These are phyloP conservation scores for Monopis laevigella DNA, from an alignment of 2,888 invertebrate genomes.

Conservation along the genomic window DNA sequence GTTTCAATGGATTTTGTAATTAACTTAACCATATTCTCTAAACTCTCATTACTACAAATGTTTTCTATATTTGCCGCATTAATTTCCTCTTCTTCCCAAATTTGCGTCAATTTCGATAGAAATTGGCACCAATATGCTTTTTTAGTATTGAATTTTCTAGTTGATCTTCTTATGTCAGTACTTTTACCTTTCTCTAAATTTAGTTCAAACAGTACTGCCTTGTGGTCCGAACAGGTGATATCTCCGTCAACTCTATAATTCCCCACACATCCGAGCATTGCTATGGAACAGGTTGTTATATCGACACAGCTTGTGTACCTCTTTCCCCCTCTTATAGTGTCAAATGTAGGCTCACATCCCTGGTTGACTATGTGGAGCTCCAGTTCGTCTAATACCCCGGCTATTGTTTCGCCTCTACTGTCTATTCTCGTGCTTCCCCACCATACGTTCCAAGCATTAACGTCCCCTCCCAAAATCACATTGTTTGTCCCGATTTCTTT, in stretches of 20 bases:
- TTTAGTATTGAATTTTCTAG: not conserved
- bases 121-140: not conserved
- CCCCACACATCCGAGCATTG: slow-evolving; percentile 5
- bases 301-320: slow-evolving; percentile 12
- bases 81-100: too few species aligned
- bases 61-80: not conserved
- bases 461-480: slow-evolving; percentile 2
- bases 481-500: not conserved
- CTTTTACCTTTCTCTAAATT: not conserved
- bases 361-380: not conserved
- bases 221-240: slow-evolving; percentile 14
- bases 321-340: not conserved
- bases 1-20: slow-evolving; percentile 5
- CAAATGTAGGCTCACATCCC: not conserved
- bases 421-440: not conserved
- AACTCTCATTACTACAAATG: not conserved
- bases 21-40: not conserved
- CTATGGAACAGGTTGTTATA: slow-evolving; percentile 12
- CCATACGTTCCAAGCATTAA: slow-evolving; percentile 4
- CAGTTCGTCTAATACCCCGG: not conserved
- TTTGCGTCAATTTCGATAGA: slow-evolving; percentile 7
- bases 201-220: slow-evolving; percentile 2
- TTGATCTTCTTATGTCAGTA: not conserved
- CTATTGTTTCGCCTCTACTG: not conserved
- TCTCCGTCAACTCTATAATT: slow-evolving; percentile 13